Percentiles rank a stretch among this genome's conserved stretches.
These are phyloP conservation scores for Apamea anceps DNA, from an alignment of 2,888 invertebrate species.

Conservation along the genomic window DNA sequence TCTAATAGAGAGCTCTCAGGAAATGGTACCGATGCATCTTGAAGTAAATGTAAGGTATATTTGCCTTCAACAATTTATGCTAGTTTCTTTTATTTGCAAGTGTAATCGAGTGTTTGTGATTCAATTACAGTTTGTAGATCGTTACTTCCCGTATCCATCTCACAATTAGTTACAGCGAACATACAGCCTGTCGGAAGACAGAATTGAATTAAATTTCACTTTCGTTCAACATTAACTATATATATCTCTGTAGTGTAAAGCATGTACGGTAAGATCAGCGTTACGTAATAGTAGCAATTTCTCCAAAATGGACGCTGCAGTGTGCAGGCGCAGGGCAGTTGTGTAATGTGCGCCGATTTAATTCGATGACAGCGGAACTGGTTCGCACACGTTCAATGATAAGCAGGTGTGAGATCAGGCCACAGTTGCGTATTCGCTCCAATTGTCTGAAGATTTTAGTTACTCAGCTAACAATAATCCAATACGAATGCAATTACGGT, in stretches of 20 bases:
- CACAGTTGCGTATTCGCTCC: conserved; percentile 39
- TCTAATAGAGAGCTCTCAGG: not conserved
- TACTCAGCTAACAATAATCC: conserved; percentile 23
- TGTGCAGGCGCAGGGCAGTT: conserved; percentile 68
- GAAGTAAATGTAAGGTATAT: conserved; percentile 11
- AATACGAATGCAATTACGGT: conserved; percentile 25
- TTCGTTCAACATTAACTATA: conserved; percentile 57
- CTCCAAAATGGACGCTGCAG: conserved; percentile 74
- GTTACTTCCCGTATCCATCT: conserved; percentile 46
- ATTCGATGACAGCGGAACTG: conserved; percentile 71
- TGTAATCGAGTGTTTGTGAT: conserved; percentile 49
- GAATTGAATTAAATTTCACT: conserved; percentile 60
- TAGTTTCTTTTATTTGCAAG: conserved; percentile 48
- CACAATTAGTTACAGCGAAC: conserved; percentile 34
- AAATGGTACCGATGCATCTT: not conserved
- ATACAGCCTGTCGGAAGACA: conserved; percentile 45
- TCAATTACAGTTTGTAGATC: conserved; percentile 34
- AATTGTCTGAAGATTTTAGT: conserved; percentile 42
- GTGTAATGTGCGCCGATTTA: conserved; percentile 71
- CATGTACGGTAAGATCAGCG: conserved; percentile 64
- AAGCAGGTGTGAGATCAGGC: conserved; percentile 49
- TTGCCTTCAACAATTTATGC: conserved; percentile 29
- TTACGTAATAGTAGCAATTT: conserved; percentile 78
- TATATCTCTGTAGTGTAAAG: conserved; percentile 61
- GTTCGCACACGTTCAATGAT: conserved; percentile 60